Evolutionary conservation across 2,797 vertebrate genomes (phyloP).

Genomic region (Enteromius treurensis): DNA sequence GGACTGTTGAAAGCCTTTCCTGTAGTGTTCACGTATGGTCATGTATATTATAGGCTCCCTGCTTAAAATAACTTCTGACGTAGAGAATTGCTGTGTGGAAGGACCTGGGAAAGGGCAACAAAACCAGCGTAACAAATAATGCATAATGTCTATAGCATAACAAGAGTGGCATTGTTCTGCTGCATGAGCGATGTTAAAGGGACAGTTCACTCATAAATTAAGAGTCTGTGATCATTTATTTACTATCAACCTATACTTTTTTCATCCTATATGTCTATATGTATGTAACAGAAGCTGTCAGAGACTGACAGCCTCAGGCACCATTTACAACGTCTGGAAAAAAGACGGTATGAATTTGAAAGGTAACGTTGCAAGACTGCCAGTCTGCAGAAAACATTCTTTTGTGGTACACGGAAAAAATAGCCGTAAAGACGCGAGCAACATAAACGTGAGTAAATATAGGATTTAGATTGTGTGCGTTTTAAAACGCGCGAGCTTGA

Average conservation of each 20-base stretch:
- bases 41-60: conserved; percentile 22
- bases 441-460: not conserved
- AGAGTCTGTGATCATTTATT: conserved; percentile 4
- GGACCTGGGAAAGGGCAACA: conserved; percentile 14
- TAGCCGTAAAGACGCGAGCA: not conserved
- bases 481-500: not conserved
- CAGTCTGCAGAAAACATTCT: not conserved
- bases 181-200: conserved; percentile 4
- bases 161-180: conserved; percentile 51
- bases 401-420: not conserved
- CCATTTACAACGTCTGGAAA: conserved; percentile 3
- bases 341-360: not conserved
- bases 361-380: not conserved
- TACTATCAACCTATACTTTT: not conserved
- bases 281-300: too few relatives aligned
- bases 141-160: conserved; percentile 35
- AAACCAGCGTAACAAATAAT: conserved; percentile 44
- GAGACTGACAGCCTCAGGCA: not conserved
- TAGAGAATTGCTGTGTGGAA: not conserved
- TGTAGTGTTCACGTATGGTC: conserved; percentile 15
- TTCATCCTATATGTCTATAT: not conserved
- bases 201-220: conserved; percentile 13
- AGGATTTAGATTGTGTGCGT: not conserved
- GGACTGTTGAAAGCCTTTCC: not conserved
- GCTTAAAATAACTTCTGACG: conserved; percentile 39